Conservation (phyloP, 1,140 invertebrate genomes). For the Telenomus remus region DNA sequence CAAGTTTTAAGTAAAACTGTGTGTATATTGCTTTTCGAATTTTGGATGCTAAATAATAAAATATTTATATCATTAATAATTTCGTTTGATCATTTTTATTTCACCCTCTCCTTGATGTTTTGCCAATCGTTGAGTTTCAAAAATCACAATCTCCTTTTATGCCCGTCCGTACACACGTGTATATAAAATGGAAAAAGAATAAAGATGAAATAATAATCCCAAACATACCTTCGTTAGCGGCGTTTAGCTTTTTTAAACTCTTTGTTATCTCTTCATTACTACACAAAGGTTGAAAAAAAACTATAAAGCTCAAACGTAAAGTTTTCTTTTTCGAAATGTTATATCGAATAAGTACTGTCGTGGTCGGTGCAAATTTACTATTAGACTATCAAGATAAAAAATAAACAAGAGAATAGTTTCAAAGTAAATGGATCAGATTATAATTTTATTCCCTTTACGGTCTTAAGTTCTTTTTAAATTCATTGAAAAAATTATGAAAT, state of each 20-base stretch:
- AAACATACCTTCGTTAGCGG: slow-evolving; percentile 14
- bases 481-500: no score
- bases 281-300: slow-evolving; percentile 28
- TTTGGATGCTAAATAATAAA: no score
- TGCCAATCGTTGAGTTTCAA: background rate
- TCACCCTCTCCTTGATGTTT: no score
- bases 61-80: no score
- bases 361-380: slow-evolving; percentile 24
- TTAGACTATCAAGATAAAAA: slow-evolving; percentile 44
- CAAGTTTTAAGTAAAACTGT: no score
- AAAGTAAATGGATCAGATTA: slow-evolving; percentile 48
- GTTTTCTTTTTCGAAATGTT: slow-evolving; percentile 16
- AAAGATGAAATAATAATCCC: background rate
- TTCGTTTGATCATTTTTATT: no score
- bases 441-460: background rate
- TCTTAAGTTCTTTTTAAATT: no score
- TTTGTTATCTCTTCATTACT: slow-evolving; percentile 42
- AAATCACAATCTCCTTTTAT: background rate
- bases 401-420: slow-evolving; percentile 45
- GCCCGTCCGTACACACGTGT: background rate
- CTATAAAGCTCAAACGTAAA: slow-evolving; percentile 13
- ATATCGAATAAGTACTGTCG: slow-evolving; percentile 37
- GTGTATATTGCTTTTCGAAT: no score
- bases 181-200: background rate
- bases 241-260: slow-evolving; percentile 15